Evolutionary conservation across 2,113 vertebrate genomes (phyloP).

Genomic region (Colinus virginianus): DNA sequence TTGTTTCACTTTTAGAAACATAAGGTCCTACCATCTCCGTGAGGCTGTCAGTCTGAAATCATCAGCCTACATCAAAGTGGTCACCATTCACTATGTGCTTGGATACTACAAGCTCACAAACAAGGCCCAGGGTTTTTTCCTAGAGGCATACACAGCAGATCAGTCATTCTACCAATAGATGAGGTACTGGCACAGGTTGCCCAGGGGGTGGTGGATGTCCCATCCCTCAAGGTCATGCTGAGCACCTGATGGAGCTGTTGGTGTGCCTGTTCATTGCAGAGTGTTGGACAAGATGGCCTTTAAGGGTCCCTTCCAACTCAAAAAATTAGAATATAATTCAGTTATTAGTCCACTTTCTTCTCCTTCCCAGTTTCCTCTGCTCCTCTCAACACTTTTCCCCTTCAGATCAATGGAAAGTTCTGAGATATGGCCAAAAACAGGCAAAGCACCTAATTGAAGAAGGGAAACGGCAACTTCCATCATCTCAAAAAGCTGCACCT

Average conservation of each 20-base stretch:
- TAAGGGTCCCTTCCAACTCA: no score
- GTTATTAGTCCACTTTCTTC: background rate
- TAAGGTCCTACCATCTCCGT: background rate
- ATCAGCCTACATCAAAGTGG: no score
- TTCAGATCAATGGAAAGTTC: constrained; percentile 56
- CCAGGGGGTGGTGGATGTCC: no score
- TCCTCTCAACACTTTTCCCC: background rate
- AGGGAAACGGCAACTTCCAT: constrained; percentile 67
- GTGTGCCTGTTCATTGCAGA: no score
- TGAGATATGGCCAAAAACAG: constrained; percentile 29
- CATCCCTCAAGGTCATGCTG: no score
- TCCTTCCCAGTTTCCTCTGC: background rate
- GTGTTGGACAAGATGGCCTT: no score
- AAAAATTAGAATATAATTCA: background rate
- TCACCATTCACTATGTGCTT: fast-evolving
- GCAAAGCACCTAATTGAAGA: constrained; percentile 23
- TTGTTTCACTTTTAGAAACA: background rate
- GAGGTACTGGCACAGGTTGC: no score
- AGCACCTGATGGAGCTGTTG: no score
- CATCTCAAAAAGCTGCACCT: constrained; percentile 61
- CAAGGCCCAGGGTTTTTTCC: background rate
- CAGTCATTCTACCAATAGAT: background rate
- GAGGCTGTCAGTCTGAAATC: background rate
- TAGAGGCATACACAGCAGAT: constrained; percentile 2
- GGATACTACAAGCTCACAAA: background rate